These are phyloP conservation scores for Ceratina australensis DNA, from an alignment of 1,140 invertebrate genomes.

Conservation along the genomic window DNA sequence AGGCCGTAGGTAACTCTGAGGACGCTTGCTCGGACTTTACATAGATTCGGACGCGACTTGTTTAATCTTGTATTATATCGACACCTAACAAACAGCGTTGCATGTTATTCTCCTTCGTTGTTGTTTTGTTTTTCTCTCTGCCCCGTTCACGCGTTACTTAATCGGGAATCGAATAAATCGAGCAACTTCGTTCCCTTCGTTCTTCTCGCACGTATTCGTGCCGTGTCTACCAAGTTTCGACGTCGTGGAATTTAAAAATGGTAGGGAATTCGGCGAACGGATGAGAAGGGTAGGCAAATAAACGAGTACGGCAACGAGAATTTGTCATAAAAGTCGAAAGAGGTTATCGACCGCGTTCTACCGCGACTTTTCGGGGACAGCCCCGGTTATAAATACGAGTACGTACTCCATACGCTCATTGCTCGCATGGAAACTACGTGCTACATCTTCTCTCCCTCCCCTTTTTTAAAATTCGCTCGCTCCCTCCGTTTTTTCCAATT, in stretches of 20 bases:
- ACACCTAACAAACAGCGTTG: not conserved
- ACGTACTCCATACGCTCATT: not conserved
- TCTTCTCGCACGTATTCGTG: conserved; percentile 5
- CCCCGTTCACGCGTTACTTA: not conserved
- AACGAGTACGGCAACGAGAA: conserved; percentile 24
- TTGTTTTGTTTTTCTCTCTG: not conserved
- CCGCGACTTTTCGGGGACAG: not conserved
- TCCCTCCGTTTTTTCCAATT: not conserved
- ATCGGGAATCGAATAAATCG: conserved; percentile 34
- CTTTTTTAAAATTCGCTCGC: not conserved
- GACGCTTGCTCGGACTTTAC: too few species aligned
- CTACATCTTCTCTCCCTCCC: not conserved
- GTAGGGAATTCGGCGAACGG: not conserved
- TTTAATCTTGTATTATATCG: too few species aligned
- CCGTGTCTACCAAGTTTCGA: conserved; percentile 28
- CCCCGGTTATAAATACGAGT: not conserved
- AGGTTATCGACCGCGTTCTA: not conserved
- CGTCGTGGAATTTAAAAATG: conserved; percentile 26
- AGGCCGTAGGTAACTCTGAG: too few species aligned
- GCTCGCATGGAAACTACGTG: not conserved
- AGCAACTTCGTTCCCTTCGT: not conserved
- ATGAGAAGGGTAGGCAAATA: not conserved
- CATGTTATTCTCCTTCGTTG: too few species aligned
- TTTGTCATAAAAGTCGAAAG: conserved; percentile 21
- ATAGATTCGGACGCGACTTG: too few species aligned